Evolutionary conservation across 64 coral and sea anemone genomes (phyloP).

Genomic region (Montipora efflorescens): DNA sequence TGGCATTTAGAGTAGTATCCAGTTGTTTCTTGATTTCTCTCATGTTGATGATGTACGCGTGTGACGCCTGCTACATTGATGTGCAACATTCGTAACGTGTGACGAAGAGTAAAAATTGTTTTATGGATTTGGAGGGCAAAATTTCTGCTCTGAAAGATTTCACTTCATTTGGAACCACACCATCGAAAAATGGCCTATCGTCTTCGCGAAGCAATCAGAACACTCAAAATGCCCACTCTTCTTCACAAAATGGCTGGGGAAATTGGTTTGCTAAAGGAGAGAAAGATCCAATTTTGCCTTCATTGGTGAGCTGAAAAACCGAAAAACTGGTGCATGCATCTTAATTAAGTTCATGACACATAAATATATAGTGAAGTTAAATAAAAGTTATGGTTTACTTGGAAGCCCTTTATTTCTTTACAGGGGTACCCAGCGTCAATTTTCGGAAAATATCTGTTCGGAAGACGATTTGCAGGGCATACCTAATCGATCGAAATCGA

Average conservation of each 20-base stretch:
- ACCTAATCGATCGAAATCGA: too few species aligned
- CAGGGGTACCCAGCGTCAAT: too few species aligned
- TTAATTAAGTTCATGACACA: too few species aligned
- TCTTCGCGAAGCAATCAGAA: not conserved
- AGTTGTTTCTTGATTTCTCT: not conserved
- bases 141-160: conserved; percentile 72
- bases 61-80: not conserved
- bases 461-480: too few species aligned
- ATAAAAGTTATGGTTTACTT: too few species aligned
- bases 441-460: too few species aligned
- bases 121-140: conserved; percentile 52
- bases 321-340: too few species aligned
- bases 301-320: conserved; percentile 51
- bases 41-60: not conserved
- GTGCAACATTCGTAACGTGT: too few species aligned
- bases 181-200: conserved; percentile 19
- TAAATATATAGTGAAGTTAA: too few species aligned
- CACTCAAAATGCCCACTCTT: conserved; percentile 9
- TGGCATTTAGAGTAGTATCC: not conserved
- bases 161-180: conserved; percentile 58
- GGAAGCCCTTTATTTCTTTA: too few species aligned
- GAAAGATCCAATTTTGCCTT: conserved; percentile 89
- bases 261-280: conserved; percentile 81
- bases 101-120: not conserved
- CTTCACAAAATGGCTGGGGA: conserved; percentile 76